Base-by-base conservation (phyloP, 2,888 invertebrate genomes). In the Deilephila elpenor region DNA sequence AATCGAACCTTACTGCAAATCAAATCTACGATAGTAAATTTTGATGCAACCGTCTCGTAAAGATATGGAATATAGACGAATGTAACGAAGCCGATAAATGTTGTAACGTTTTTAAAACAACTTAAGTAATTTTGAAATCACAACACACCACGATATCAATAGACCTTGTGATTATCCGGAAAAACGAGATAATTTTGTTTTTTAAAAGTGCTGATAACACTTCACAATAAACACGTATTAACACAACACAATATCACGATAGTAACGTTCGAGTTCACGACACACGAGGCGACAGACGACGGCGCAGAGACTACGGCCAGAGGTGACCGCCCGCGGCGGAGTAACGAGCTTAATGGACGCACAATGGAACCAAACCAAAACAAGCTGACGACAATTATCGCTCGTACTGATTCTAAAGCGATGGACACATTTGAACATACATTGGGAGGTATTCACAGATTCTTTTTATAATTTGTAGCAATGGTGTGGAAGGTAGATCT, bases 361-460 rank as follows among this genome's bases (percentile, higher is more conserved):
- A 90, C 91, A 89, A 90, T 90, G 84, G 83, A 77, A 81, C 78
- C 80, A 84, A 88, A 88, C 82, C 90, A 90, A 91, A 92, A 92
- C 91, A 91, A 86, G 77, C 80, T 73, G 75, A 74, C 77, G 77
- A 79, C 84, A 84, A 86, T 88, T 86, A 84, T 82, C 78, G 79
- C 80, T 77, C 78, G 77, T 79, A 78, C 78, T 78, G 82, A 84
- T 83, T 81, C 78, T 83, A 80, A 81, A 74, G 76, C 74, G 53
- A 74, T 61, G 60, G 17, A 37, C 37, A 62, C 70, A 61, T 62
- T 64, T 62, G 53, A 70, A 8, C 7, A 14, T 11, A 44, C 11
- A 44, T 44, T 44, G 11, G 3, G 11, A 44, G 11, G 44, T 44
- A 44, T 44, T 11, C 14, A 7, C 1, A 44, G 11, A 14, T 44